Evolutionary conservation across 2,888 invertebrate species (phyloP).

Genomic region (Plebejus melissa): DNA sequence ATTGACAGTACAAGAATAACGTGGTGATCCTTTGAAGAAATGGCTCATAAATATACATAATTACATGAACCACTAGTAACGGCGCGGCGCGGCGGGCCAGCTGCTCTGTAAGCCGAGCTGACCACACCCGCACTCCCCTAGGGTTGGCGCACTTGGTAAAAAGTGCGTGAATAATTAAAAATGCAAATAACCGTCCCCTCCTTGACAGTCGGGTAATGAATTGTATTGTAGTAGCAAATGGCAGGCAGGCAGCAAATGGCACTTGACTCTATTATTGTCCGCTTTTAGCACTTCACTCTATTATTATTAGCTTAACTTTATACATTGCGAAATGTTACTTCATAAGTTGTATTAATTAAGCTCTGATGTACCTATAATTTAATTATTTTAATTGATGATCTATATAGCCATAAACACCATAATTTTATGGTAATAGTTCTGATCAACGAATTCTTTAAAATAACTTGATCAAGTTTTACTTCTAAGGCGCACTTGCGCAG

Average conservation of each 20-base stretch:
- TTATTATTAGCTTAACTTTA: not conserved
- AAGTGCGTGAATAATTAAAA: not conserved
- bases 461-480: too few species aligned
- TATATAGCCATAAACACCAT: too few species aligned
- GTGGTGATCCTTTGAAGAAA: constrained; percentile 9
- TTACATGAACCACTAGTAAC: constrained; percentile 16
- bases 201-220: not conserved
- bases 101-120: constrained; percentile 30
- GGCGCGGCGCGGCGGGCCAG: constrained; percentile 30
- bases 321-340: not conserved
- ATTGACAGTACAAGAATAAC: constrained; percentile 27
- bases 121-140: constrained; percentile 20
- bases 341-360: not conserved
- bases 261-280: not conserved
- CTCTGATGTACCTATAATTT: too few species aligned
- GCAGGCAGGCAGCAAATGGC: not conserved
- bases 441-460: too few species aligned
- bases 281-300: not conserved
- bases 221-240: not conserved
- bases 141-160: constrained; percentile 36
- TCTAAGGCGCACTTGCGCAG: too few species aligned
- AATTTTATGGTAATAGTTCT: too few species aligned
- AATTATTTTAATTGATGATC: too few species aligned
- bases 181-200: not conserved
- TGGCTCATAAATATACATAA: constrained; percentile 16